Conservation (phyloP, 2,888 invertebrate genomes). For the Drosophila yooni region DNA sequence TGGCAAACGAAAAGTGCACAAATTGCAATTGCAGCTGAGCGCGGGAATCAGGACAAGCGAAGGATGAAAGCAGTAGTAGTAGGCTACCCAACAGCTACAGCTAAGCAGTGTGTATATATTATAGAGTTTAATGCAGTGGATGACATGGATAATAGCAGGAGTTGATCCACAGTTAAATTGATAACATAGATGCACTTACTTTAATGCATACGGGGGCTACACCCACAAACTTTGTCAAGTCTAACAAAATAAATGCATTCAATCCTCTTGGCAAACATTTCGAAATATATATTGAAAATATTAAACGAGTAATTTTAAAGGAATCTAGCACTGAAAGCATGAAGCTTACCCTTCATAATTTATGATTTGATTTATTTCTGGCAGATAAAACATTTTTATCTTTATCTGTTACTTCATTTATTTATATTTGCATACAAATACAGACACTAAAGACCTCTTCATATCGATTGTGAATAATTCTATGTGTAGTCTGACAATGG, state of each 20-base stretch:
- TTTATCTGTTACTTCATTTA: not conserved
- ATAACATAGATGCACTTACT: not conserved
- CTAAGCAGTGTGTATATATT: not conserved
- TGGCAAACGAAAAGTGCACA: conserved; percentile 72
- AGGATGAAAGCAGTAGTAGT: conserved; percentile 18
- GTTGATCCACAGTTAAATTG: not conserved
- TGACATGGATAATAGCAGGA: not conserved
- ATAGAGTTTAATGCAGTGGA: not conserved
- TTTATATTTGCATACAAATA: not conserved
- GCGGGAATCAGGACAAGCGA: conserved; percentile 69
- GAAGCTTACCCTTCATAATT: not conserved
- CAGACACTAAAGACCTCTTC: not conserved
- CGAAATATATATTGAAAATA: not conserved
- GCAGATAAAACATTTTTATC: not conserved
- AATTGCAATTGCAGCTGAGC: conserved; percentile 70
- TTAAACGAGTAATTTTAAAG: not conserved
- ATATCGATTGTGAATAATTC: conserved; percentile 8
- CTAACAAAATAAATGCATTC: not conserved
- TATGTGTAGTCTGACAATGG: conserved; percentile 5
- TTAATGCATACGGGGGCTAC: not conserved
- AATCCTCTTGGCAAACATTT: not conserved
- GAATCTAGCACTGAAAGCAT: not conserved
- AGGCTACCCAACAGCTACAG: not conserved
- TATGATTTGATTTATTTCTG: not conserved
- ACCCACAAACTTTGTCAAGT: not conserved